These are phyloP conservation scores for Pteronotus mesoamericanus DNA, from an alignment of 2,797 vertebrate species.

Conservation along the genomic window DNA sequence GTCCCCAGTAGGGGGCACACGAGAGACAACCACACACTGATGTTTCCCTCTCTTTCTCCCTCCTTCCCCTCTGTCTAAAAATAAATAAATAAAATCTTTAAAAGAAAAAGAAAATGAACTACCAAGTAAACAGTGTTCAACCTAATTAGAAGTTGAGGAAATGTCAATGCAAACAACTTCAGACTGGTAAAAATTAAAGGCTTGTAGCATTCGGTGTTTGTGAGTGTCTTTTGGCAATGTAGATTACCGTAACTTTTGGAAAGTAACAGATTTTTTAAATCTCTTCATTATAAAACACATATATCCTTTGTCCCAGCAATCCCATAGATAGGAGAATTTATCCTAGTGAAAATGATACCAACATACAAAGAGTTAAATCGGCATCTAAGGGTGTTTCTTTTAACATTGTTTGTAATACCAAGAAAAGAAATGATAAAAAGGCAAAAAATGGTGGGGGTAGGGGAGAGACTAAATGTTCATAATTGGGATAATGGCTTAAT, in stretches of 20 bases:
- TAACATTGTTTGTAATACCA: neutral
- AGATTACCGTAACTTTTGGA: neutral
- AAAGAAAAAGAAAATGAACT: too few species aligned
- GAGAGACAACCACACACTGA: too few species aligned
- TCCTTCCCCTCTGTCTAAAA: too few species aligned
- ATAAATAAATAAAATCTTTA: too few species aligned
- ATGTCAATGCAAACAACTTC: neutral
- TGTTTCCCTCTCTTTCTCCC: too few species aligned
- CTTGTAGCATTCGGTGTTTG: neutral
- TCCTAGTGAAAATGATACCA: neutral
- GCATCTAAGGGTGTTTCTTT: neutral
- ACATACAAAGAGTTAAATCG: neutral
- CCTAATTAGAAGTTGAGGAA: slow-evolving; percentile 5
- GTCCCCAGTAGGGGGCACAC: too few species aligned
- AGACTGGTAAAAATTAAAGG: slow-evolving; percentile 25
- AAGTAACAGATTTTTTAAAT: slow-evolving; percentile 34
- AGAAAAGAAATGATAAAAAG: neutral
- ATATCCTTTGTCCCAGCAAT: neutral
- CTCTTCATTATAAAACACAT: neutral
- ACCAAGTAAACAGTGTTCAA: neutral
- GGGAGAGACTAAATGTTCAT: neutral
- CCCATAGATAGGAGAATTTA: neutral
- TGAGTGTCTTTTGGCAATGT: neutral
- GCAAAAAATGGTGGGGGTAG: neutral
- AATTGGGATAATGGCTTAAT: neutral